Evolutionary conservation across 37 sponge, comb jelly and placozoan species (phyloP).

Genomic region (Ephydatia muelleri): DNA sequence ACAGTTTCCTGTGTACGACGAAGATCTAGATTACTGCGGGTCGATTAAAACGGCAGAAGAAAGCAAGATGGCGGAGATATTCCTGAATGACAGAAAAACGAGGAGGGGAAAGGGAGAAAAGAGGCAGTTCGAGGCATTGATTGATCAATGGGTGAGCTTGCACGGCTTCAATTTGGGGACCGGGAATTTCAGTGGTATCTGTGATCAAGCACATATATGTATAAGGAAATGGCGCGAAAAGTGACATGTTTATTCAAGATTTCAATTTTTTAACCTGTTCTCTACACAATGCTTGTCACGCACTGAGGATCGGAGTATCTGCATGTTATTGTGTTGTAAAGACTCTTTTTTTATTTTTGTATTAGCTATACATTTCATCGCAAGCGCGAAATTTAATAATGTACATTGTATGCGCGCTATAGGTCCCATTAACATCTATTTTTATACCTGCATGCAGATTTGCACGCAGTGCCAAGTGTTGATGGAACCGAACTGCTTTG

Average conservation of each 20-base stretch:
- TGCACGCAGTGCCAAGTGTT: constrained; percentile 40
- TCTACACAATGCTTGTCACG: too few species aligned
- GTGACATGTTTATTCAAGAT: too few species aligned
- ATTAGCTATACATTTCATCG: too few species aligned
- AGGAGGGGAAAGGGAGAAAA: constrained; percentile 32
- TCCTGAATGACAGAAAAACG: constrained; percentile 33
- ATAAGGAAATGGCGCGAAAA: too few species aligned
- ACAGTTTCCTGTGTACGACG: constrained; percentile 81
- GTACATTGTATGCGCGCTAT: neutral
- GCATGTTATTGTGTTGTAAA: too few species aligned
- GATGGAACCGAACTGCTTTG: constrained; percentile 41
- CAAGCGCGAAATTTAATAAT: too few species aligned
- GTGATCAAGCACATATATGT: too few species aligned
- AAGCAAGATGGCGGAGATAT: constrained; percentile 37
- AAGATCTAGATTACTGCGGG: constrained; percentile 7
- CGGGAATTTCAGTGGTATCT: too few species aligned
- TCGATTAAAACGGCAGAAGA: constrained; percentile 30
- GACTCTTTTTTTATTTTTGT: too few species aligned
- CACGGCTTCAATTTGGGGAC: too few species aligned
- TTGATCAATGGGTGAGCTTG: neutral
- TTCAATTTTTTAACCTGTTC: too few species aligned
- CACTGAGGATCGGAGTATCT: too few species aligned
- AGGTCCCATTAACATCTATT: neutral
- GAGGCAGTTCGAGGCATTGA: constrained; percentile 9
- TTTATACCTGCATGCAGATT: neutral